A percentile compares a stretch with the other conserved stretches of the same genome.
phyloP scores from a whole-genome alignment of 2,888 invertebrate genomes.

The Rhagophthalmus giganteus region DNA sequence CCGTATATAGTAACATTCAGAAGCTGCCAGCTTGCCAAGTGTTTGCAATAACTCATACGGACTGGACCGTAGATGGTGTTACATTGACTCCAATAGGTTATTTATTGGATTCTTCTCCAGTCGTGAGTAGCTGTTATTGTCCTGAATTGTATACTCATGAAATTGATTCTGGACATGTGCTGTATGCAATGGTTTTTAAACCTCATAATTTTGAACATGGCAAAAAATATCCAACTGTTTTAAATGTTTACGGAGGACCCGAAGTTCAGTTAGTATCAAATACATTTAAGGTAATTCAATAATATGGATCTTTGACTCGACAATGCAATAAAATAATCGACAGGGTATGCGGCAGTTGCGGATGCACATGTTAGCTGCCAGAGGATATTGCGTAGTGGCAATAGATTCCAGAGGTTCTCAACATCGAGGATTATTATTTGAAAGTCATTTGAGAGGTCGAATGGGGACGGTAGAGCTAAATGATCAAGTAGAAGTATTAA shows the following conservation, averaged over 20 bases:
- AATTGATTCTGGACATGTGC: slow-evolving; percentile 68
- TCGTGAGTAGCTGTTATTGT: slow-evolving; percentile 63
- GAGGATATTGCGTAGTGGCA: slow-evolving; percentile 94
- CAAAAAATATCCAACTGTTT: slow-evolving; percentile 84
- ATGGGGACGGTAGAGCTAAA: slow-evolving; percentile 94
- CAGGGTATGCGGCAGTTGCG: slow-evolving; percentile 88
- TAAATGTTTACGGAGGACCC: slow-evolving; percentile 98
- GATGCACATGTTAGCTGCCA: slow-evolving; percentile 92
- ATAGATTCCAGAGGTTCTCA: slow-evolving; percentile 95
- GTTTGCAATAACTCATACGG: slow-evolving; percentile 68
- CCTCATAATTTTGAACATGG: slow-evolving; percentile 71
- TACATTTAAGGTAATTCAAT: slow-evolving; percentile 75
- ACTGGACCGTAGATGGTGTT: slow-evolving; percentile 70
- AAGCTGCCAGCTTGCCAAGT: slow-evolving; percentile 79
- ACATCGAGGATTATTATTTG: slow-evolving; percentile 90
- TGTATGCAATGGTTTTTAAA: slow-evolving; percentile 90
- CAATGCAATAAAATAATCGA: slow-evolving; percentile 27
- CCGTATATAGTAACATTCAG: slow-evolving; percentile 82
- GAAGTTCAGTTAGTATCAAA: slow-evolving; percentile 98
- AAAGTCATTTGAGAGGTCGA: slow-evolving; percentile 83
- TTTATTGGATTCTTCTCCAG: slow-evolving; percentile 63
- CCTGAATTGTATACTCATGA: slow-evolving; percentile 75
- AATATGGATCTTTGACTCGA: neutral
- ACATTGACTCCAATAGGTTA: slow-evolving; percentile 71
- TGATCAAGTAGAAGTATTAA: slow-evolving; percentile 91